Base-by-base conservation (phyloP, 2,113 vertebrate genomes). In the Onychostoma macrolepis region DNA sequence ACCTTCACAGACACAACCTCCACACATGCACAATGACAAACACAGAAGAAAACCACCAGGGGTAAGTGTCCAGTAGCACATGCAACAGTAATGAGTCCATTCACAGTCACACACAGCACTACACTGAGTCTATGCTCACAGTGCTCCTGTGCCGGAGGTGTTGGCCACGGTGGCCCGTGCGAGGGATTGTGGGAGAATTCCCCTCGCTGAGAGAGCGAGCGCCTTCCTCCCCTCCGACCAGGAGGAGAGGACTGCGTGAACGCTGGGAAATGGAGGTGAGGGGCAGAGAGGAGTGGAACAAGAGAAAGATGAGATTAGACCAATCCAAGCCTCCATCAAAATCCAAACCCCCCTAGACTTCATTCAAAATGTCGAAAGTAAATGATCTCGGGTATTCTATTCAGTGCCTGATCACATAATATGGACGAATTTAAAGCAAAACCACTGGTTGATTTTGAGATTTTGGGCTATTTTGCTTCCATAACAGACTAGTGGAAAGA, bases 231-330 rank as follows among this genome's bases (percentile, higher is more conserved):
- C 88, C 88, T 72, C 87, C 89, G 11, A 83, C 88, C 30, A 84
- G 83, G 87, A 91, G 82, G 41, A 90, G 83, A 36, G 92, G 90
- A 79, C 90, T 92, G 81, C 86, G 78, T 21, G 89, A 89, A 61
- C 86, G 87, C 91, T 92, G 89, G n/a, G 85, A 69, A 50, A 67
- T 26, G 65, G 9, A 63, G 33, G 81, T n/a, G 50, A 79, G 41
- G 41, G 48, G 28, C 21, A 65, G 33, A 69, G 76, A 86, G 83
- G 6, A 82, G 33, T 41, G 50, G 65, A 65, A 41, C 17, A 83
- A 83, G 65, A 56, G 45, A 85, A 67, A 80, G 24, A 63, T 13
- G 30, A 50, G 38, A 48, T 38, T 36, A 50, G 30, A 53, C 2
- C 17, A 65, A 82, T 61, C 77, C 77, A 79, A 53, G 26, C 45